Percentiles rank a stretch among this genome's conserved stretches.
phyloP scores from a whole-genome alignment of 2,797 vertebrate genomes.

The Paedocypris micromegethes region DNA sequence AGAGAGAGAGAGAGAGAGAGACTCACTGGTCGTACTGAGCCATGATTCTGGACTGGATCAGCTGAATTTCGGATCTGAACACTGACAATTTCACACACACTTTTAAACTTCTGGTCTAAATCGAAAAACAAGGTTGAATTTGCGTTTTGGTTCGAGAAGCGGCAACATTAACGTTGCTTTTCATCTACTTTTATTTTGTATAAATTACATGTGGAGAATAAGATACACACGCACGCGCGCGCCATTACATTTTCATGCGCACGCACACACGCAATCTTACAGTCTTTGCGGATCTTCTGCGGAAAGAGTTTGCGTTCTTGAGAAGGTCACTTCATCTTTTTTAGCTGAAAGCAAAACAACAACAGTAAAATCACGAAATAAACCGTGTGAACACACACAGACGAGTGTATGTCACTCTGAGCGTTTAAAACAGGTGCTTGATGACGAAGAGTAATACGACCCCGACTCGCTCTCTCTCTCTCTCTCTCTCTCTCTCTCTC shows the following conservation, averaged over 20 bases:
- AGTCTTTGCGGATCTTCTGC: no score
- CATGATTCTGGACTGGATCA: conserved; percentile 51
- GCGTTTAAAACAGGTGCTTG: conserved; percentile 57
- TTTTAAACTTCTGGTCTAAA: conserved; percentile 37
- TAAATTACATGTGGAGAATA: no score
- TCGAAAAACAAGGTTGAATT: conserved; percentile 24
- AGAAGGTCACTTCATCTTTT: conserved; percentile 7
- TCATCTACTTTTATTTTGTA: no score
- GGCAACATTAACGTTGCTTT: no score
- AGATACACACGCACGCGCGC: no score
- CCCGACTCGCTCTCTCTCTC: conserved; percentile 32
- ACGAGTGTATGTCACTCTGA: conserved; percentile 56
- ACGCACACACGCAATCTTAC: no score
- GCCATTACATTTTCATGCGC: no score
- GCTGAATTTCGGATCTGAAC: conserved; percentile 1
- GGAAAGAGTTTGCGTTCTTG: neutral
- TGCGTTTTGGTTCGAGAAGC: neutral
- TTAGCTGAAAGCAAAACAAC: neutral
- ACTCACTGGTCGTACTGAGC: conserved; percentile 72
- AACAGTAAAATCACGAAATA: neutral
- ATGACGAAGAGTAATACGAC: conserved; percentile 74
- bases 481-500: conserved; percentile 14
- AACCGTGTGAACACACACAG: neutral
- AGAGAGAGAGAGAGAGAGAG: neutral
- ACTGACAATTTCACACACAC: conserved; percentile 4